These are phyloP conservation scores for Sitobion miscanthi DNA, from an alignment of 1,140 invertebrate species.

Conservation along the genomic window DNA sequence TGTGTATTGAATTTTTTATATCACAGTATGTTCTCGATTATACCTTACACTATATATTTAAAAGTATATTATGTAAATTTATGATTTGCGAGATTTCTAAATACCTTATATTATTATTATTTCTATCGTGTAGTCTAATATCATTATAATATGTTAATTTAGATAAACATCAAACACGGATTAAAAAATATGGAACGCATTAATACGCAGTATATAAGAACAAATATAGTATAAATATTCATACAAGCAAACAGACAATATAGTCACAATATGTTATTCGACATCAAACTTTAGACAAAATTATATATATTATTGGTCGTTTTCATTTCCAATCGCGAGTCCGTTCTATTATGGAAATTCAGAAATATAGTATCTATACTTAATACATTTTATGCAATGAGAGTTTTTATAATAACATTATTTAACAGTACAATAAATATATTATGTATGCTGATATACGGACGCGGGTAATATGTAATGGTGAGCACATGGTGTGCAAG, in stretches of 20 bases:
- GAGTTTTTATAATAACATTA: background rate
- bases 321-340: background rate
- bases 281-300: background rate
- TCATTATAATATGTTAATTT: background rate
- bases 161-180: background rate
- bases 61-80: background rate
- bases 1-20: too few relatives aligned
- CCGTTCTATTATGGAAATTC: background rate
- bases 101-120: background rate
- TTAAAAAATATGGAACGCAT: background rate
- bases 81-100: background rate
- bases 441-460: background rate
- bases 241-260: background rate
- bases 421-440: background rate
- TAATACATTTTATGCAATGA: background rate
- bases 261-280: background rate
- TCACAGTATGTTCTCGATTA: too few relatives aligned
- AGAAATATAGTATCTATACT: background rate
- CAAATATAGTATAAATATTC: too few relatives aligned
- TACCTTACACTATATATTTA: background rate
- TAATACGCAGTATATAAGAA: background rate
- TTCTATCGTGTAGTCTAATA: background rate
- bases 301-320: background rate
- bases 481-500: background rate
- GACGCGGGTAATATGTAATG: background rate